A percentile compares a stretch with the other conserved stretches of the same genome.
Conservation (phyloP, 2,888 invertebrate genomes). For the Drosophila cognata region DNA sequence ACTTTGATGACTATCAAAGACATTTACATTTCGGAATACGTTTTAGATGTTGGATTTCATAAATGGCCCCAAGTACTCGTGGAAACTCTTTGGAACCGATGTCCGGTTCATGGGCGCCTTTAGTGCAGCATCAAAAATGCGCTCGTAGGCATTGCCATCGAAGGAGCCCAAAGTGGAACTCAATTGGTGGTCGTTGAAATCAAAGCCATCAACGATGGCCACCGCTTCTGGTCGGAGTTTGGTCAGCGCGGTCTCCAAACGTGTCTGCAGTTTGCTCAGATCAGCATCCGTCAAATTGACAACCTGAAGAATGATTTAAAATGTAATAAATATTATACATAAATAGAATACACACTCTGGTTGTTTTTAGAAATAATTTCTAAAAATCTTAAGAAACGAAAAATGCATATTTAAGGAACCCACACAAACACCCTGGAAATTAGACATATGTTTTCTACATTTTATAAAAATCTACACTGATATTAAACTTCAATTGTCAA, state of each 20-base stretch:
- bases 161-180: constrained; percentile 91
- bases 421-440: too few relatives aligned
- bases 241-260: constrained; percentile 89
- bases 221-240: constrained; percentile 95
- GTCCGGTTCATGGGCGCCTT: constrained; percentile 93
- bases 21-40: neutral
- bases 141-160: constrained; percentile 94
- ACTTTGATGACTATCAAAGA: neutral
- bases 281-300: constrained; percentile 73
- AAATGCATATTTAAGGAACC: too few relatives aligned
- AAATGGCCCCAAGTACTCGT: constrained; percentile 88
- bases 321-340: neutral
- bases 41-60: constrained; percentile 86
- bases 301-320: constrained; percentile 58
- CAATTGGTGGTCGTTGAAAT: constrained; percentile 91
- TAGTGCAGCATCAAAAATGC: constrained; percentile 91
- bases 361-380: too few relatives aligned
- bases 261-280: constrained; percentile 86
- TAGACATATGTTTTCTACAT: too few relatives aligned
- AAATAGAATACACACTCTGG: neutral
- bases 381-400: too few relatives aligned
- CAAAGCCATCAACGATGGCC: constrained; percentile 96
- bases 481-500: too few relatives aligned
- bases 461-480: too few relatives aligned
- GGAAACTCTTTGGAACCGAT: constrained; percentile 90